Percentiles rank a stretch among this genome's conserved stretches.
phyloP scores from a whole-genome alignment of 2,113 vertebrate genomes.

The Equus quagga region DNA sequence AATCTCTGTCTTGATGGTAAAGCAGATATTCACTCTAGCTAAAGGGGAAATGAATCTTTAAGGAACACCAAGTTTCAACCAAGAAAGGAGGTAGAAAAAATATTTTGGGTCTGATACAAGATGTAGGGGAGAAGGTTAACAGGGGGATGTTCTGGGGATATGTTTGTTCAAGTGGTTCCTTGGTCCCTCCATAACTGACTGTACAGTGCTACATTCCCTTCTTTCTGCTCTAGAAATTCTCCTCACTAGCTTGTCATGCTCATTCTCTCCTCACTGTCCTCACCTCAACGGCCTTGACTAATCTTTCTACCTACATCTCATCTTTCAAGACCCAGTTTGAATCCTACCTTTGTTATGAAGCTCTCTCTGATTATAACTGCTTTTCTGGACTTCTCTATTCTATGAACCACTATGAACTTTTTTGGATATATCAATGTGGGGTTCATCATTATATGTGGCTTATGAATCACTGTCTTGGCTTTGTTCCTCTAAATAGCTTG shows the following conservation, averaged over 20 bases:
- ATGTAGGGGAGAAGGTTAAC: neutral
- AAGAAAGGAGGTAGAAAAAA: neutral
- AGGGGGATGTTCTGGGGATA: neutral
- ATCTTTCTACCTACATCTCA: constrained; percentile 20
- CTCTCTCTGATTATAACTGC: constrained; percentile 25
- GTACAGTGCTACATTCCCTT: neutral
- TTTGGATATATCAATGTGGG: neutral
- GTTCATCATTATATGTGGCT: constrained; percentile 9
- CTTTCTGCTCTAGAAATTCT: constrained; percentile 9
- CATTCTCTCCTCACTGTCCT: neutral
- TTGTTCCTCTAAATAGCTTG: constrained; percentile 42
- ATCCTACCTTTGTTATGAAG: neutral
- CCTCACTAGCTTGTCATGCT: neutral
- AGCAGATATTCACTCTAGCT: neutral
- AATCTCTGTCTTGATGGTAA: neutral
- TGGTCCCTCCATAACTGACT: neutral
- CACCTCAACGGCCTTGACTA: neutral
- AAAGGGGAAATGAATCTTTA: neutral
- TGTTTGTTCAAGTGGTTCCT: neutral
- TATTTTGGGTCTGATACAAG: neutral
- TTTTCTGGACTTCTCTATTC: constrained; percentile 25
- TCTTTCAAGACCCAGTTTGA: constrained; percentile 51
- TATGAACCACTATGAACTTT: neutral
- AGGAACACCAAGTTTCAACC: neutral
- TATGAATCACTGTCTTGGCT: constrained; percentile 48